Base-by-base conservation (phyloP, 2,113 vertebrate genomes). In the Anoplopoma fimbria region DNA sequence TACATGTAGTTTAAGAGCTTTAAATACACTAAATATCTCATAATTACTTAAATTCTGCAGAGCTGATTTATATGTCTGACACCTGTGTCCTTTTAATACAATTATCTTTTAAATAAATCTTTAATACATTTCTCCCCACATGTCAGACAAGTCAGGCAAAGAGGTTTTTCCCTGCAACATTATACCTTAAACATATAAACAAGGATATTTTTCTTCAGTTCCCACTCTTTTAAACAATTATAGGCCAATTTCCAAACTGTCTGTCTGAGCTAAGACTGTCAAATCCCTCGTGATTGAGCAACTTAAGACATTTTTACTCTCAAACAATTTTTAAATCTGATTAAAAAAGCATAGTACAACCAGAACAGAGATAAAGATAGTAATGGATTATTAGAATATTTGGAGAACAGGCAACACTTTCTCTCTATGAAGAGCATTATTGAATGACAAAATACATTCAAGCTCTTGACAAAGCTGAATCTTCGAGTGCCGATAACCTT, bases 1-100 rank as follows among this genome's bases (percentile, higher is more conserved):
- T 1, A 36, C 33, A 38, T 27, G 10, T 31, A 36, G 17, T 62
- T 61, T 47, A 31, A 74, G 12, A 33, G 21, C 13, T 74, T 15
- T 45, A n/a, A 60, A 23, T 29, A 19, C 14, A 13, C 69, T 12
- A 12, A 34, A 23, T 21, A 4, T 49, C 21, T 61, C 19, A 61
- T 62, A 47, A 36, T 34, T 62, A 25, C 23, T 49, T 21, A 75
- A 42, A 42, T 36, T 36, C 31, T 31, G 49, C 27, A 74, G 14
- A 53, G 25, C 33, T 42, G 47, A 62, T 68, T 61, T 58, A 13
- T 23, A 64, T 64, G 36, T 69, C 40, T 51, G 6, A 19, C 53
- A 65, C 34, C 34, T 36, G 58, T 14, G 2, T 45, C 45, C 23
- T 64, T 75, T 34, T 75, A 63, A 51, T 64, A 64, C 61, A 64